Evolutionary conservation across 2,797 vertebrate genomes (phyloP).

Genomic region (Buceros bicornis): DNA sequence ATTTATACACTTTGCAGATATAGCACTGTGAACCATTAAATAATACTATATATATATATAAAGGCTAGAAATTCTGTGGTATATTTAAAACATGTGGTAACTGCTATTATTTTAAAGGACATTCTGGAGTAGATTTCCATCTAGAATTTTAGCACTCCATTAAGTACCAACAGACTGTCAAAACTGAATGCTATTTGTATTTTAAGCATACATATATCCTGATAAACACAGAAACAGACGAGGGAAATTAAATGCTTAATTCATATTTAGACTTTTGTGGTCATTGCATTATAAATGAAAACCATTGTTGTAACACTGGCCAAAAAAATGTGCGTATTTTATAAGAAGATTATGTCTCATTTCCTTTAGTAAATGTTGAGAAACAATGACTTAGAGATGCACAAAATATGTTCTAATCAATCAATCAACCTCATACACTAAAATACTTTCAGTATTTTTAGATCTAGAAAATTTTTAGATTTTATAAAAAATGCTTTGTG

Average conservation of each 20-base stretch:
- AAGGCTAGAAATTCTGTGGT: neutral
- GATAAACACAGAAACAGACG: neutral
- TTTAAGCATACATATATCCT: neutral
- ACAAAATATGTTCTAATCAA: neutral
- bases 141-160: neutral
- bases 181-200: neutral
- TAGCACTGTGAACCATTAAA: neutral
- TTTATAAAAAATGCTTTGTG: neutral
- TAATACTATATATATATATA: neutral
- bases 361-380: neutral
- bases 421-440: neutral
- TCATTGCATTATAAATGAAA: neutral
- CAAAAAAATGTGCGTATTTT: neutral
- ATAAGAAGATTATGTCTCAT: neutral
- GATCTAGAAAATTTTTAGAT: neutral
- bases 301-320: neutral
- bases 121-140: neutral
- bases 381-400: neutral
- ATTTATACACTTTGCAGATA: neutral
- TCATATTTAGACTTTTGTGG: neutral
- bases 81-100: neutral
- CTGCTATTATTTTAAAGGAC: neutral
- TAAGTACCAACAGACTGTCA: neutral
- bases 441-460: neutral
- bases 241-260: neutral